Conservation (phyloP, 2,113 vertebrate species). For the Entomyzon cyanotis region DNA sequence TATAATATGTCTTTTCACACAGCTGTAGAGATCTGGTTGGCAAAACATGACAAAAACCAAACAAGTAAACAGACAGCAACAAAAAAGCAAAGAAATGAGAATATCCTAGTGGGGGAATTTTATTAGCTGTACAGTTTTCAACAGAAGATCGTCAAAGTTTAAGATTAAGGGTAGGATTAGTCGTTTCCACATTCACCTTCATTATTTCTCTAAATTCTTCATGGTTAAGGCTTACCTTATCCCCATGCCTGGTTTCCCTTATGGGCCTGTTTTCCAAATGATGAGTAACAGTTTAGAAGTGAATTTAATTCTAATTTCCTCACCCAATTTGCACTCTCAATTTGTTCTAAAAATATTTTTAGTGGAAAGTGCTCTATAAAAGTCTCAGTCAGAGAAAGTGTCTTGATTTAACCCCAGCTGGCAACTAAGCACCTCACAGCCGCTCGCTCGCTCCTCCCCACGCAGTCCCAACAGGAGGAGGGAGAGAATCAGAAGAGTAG, state of each 20-base stretch:
- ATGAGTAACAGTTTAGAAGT: background rate
- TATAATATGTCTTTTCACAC: background rate
- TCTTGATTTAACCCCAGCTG: background rate
- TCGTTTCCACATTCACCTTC: background rate
- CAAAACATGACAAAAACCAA: background rate
- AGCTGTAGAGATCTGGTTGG: background rate
- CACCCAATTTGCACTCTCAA: background rate
- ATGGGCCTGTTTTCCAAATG: background rate
- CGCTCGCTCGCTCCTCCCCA: rapidly evolving
- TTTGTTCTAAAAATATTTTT: background rate
- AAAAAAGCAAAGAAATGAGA: background rate
- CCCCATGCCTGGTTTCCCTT: background rate
- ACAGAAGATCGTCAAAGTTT: background rate
- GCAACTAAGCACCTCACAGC: background rate
- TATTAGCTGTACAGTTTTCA: background rate
- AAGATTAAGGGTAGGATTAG: background rate
- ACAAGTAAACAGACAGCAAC: background rate
- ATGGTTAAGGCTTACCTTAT: background rate
- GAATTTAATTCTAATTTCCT: background rate
- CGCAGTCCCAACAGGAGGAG: background rate
- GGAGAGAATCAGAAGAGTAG: background rate
- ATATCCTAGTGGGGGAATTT: background rate
- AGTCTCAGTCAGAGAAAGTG: background rate
- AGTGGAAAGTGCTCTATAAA: background rate
- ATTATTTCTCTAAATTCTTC: background rate